phyloP scores from a whole-genome alignment of 2,797 vertebrate genomes.

The Simalia tracyae region DNA sequence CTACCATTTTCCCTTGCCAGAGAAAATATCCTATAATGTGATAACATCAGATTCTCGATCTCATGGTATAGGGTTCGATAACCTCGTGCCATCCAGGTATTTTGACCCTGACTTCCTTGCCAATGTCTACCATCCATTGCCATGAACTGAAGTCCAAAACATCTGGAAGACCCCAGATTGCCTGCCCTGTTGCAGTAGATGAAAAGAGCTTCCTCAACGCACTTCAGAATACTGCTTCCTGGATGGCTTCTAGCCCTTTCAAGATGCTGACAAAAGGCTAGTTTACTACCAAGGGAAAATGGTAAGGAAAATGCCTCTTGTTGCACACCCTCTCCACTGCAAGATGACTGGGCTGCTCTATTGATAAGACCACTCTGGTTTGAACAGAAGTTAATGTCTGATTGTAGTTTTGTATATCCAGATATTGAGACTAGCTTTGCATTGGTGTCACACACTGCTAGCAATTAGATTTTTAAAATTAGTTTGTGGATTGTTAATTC shows the following conservation, averaged over 20 bases:
- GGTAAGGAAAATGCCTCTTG: neutral
- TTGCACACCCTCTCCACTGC: neutral
- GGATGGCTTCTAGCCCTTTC: neutral
- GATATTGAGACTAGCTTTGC: neutral
- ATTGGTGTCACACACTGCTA: neutral
- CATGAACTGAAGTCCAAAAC: neutral
- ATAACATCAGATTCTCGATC: neutral
- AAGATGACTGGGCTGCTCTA: neutral
- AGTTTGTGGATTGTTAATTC: slow-evolving; percentile 21
- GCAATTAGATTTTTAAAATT: neutral
- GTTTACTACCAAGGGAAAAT: neutral
- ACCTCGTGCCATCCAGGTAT: neutral
- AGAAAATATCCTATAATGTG: no score
- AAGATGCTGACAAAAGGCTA: neutral
- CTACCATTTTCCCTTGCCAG: neutral
- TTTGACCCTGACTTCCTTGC: neutral
- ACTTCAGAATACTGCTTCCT: neutral
- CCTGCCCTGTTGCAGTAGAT: neutral
- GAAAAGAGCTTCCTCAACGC: neutral
- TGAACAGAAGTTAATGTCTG: neutral
- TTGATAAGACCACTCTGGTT: neutral
- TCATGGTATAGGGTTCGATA: neutral
- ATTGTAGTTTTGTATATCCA: neutral
- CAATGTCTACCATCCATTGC: neutral
- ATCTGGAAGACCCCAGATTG: neutral